Evolutionary conservation across 1,140 invertebrate genomes (phyloP), one percentile per base, ranked within the genome.

Genomic region (Zaprionus camerounensis): DNA sequence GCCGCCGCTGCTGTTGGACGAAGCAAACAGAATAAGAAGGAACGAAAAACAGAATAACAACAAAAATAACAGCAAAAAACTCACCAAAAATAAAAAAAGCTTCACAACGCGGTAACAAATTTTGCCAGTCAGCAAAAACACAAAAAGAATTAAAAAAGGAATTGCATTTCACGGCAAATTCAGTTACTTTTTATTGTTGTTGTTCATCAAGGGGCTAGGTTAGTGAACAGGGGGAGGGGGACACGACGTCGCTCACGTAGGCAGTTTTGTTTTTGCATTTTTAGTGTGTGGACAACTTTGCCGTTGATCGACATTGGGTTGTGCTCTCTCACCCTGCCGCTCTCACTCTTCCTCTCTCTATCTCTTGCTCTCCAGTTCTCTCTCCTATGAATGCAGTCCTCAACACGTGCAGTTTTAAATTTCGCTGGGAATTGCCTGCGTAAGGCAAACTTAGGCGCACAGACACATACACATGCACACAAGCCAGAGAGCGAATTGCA

Each of bases 81-180:
- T 67, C 78, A 74, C 61, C 64, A 65, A 73, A 74, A 69, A 57
- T 64, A 65, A 73, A 74, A 51, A 69, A 57, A 87, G 66, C 82
- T 87, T 55, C 53, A 78, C 76, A 87, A 81, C 84, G 79, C 84
- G 73, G 83, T 87, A 87, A 88, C 77, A 83, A 83, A 84, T 87
- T 84, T 88, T 76, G 84, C 84, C 65, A 87, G 46, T 87, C 83
- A 87, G 85, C 84, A 72, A 66, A 82, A 86, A 75, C 38, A 63
- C 13, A 70, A 73, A 82, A 82, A 82, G 81, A 87, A 83, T 83
- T 65, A 62, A 80, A 88, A 88, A 90, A 81, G 86, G 86, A 88
- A 88, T 90, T 88, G 84, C 84, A 87, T 88, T 87, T 88, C 78
- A 88, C 68, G 74, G 84, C 85, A 58, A 78, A 84, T 88, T 85